Evolutionary conservation across 2,113 vertebrate genomes (phyloP), one percentile per base, ranked within the genome.

Genomic region (Cottus gobio): DNA sequence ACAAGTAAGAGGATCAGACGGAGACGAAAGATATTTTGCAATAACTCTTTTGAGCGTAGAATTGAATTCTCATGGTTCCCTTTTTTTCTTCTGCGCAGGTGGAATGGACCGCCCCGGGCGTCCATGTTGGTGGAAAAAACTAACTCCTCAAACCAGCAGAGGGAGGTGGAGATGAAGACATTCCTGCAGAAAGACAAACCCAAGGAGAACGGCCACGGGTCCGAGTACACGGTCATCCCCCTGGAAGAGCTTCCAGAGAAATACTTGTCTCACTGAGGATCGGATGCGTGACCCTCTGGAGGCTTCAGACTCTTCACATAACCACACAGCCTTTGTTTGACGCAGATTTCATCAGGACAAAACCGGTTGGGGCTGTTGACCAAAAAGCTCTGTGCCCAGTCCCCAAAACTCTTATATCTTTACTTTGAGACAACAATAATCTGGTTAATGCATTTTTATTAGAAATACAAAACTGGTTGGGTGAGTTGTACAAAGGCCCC

Each of bases 161-260:
- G 42, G 85, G 87, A 28, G 74, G 11, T 26, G 60, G 92, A 94
- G 85, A 91, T 79, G 82, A 82, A 84, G 64, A 86, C 69, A 0
- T 92, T 93, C 79, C 62, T 93, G 26, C 30, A 42, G 20, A 88
- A 83, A 50, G 75, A 86, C 0, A 22, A 24, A 15, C 90, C 91
- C 18, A 85, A 1, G 31, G 91, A 92, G 76, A 89, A 91, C 11
- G 75, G 79, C 20, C 79, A 79, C 34, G 50, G 34, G 0, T 60
- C 6, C 5, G 90, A 93, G 31, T 94, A 94, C 78, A 90, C 91
- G 0, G 80, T 93, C 44, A 87, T 93, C n/a, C 79, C 86, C 2
- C 68, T 94, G 77, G 87, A 90, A 0, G 91, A 93, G 11, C 22
- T 93, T 57, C 64, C 85, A 13, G 70, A 87, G 28, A 71, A 72